Evolutionary conservation across 2,113 vertebrate species (phyloP).

Genomic region (Nycticebus coucang): DNA sequence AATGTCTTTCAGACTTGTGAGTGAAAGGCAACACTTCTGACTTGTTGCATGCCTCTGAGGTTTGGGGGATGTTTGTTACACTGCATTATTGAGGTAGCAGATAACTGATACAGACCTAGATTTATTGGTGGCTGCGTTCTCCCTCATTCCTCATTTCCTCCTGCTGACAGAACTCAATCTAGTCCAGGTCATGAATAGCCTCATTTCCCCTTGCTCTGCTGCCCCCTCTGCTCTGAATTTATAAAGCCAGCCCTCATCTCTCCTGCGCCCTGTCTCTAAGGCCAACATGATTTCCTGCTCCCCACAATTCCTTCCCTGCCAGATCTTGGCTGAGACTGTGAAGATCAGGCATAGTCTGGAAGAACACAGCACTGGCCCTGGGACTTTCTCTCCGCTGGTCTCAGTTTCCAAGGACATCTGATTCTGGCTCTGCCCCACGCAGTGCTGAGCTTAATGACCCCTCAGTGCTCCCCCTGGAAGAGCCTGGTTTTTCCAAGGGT

Average conservation of each 20-base stretch:
- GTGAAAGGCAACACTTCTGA: background rate
- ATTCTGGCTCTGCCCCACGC: background rate
- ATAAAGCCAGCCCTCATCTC: background rate
- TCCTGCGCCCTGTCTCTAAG: background rate
- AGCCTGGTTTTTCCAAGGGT: conserved; percentile 42
- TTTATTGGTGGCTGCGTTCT: background rate
- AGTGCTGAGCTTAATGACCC: conserved; percentile 41
- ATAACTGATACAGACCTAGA: background rate
- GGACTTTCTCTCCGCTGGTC: conserved; percentile 43
- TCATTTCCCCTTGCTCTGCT: background rate
- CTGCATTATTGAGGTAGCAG: background rate
- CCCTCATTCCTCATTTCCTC: too few species aligned
- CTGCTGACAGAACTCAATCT: background rate
- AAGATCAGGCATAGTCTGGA: background rate
- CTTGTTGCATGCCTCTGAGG: background rate
- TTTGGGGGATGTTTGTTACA: background rate
- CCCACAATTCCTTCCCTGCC: background rate
- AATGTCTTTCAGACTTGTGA: background rate
- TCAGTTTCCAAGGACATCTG: conserved; percentile 66
- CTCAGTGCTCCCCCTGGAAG: conserved; percentile 54
- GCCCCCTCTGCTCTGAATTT: background rate
- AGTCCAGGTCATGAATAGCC: background rate
- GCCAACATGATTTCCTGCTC: conserved; percentile 32
- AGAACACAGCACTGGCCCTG: rapidly evolving
- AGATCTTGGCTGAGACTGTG: background rate